These are phyloP conservation scores for Cyclophora punctaria DNA, from an alignment of 2,888 invertebrate genomes.

Conservation along the genomic window DNA sequence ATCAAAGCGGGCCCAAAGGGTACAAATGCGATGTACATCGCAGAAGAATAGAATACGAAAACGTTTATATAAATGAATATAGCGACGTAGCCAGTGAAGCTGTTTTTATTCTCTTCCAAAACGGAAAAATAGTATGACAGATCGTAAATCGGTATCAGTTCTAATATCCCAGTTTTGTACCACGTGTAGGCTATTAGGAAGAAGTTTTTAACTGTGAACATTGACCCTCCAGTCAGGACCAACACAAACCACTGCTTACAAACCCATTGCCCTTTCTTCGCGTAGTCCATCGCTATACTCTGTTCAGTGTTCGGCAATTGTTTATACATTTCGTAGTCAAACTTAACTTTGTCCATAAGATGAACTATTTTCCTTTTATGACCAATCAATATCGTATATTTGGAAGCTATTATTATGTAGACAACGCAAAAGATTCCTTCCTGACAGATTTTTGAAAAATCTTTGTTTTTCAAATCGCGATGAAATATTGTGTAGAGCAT, in stretches of 20 bases:
- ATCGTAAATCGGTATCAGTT: conserved; percentile 24
- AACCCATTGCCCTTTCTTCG: conserved; percentile 22
- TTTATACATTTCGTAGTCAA: conserved; percentile 25
- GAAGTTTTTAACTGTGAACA: conserved; percentile 23
- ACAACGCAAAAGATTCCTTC: conserved; percentile 15
- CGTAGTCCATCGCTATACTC: conserved; percentile 22
- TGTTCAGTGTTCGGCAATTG: conserved; percentile 20
- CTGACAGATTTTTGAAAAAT: conserved; percentile 21
- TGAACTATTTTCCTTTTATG: too few relatives aligned
- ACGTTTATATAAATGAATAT: conserved; percentile 8
- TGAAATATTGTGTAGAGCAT: conserved; percentile 17
- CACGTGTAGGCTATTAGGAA: conserved; percentile 20
- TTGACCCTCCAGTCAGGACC: accelerated
- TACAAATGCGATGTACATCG: conserved; percentile 30
- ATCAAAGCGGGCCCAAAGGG: conserved; percentile 43
- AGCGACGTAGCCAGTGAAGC: conserved; percentile 13
- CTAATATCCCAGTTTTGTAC: conserved; percentile 18
- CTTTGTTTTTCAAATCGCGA: conserved; percentile 10
- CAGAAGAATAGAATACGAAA: conserved; percentile 18
- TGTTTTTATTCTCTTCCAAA: conserved; percentile 26
- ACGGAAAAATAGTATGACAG: conserved; percentile 23
- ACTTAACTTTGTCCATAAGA: conserved; percentile 16
- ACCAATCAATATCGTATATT: conserved; percentile 9
- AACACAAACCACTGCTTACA: conserved; percentile 29
- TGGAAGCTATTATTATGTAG: conserved; percentile 6